Conservation (phyloP, 2,888 invertebrate species). For the Melangyna quadrimaculata region DNA sequence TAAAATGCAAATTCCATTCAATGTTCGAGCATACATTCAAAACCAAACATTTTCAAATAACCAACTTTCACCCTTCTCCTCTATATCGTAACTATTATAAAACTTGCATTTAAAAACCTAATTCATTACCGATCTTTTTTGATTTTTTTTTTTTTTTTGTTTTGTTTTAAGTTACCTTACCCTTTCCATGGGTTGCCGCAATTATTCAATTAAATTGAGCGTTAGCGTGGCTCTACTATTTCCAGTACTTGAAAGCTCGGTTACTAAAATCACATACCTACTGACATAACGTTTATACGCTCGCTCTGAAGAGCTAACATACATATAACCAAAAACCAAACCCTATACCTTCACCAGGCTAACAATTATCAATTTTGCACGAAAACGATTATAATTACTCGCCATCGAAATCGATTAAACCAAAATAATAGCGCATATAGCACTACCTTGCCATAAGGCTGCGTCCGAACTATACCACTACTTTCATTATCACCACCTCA, state of each 20-base stretch:
- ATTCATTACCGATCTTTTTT: conserved; percentile 6
- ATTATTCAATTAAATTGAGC: conserved; percentile 69
- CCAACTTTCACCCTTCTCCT: neutral
- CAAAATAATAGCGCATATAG: conserved; percentile 53
- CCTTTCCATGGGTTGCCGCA: conserved; percentile 30
- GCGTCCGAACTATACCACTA: neutral
- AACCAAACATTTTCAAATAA: conserved; percentile 19
- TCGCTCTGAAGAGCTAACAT: neutral
- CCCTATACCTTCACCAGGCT: conserved; percentile 23
- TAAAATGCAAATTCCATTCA: conserved; percentile 22
- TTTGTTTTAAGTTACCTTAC: neutral
- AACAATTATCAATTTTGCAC: conserved; percentile 66
- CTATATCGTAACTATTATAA: neutral
- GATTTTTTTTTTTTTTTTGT: neutral
- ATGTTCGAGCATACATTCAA: neutral
- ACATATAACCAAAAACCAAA: conserved; percentile 1
- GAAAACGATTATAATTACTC: conserved; percentile 69
- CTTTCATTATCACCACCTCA: conserved; percentile 25
- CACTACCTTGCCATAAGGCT: neutral
- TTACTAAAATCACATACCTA: neutral
- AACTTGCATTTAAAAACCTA: neutral
- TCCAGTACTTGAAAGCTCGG: conserved; percentile 5
- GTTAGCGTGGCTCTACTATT: neutral
- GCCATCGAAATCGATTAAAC: conserved; percentile 70
- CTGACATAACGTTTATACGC: neutral